Conservation (phyloP, 37 sponge, comb jelly and placozoan species). For the Eunapius fragilis region DNA sequence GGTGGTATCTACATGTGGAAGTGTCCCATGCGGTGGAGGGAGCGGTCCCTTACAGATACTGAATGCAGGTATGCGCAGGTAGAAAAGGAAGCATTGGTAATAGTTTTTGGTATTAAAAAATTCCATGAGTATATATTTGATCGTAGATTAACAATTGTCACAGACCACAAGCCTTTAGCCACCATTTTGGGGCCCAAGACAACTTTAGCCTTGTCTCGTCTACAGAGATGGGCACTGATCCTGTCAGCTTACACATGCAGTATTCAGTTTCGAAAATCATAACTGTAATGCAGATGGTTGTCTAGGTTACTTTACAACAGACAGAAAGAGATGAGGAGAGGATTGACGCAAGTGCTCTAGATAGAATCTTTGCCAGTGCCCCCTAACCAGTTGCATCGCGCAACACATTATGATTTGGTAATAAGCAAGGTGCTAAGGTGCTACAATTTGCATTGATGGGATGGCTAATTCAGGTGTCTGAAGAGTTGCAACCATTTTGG, state of each 20-base stretch:
- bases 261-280: slow-evolving; percentile 47
- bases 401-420: slow-evolving; percentile 36
- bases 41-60: background rate
- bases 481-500: slow-evolving; percentile 2
- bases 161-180: slow-evolving; percentile 36
- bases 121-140: slow-evolving; percentile 32
- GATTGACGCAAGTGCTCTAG: slow-evolving; percentile 17
- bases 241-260: slow-evolving; percentile 40
- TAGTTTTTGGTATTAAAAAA: background rate
- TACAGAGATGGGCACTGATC: slow-evolving; percentile 23
- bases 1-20: too few species aligned
- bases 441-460: slow-evolving; percentile 13
- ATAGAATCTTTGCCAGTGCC: slow-evolving; percentile 25
- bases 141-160: background rate
- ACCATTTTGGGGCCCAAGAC: slow-evolving; percentile 12
- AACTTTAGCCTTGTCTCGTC: slow-evolving; percentile 1
- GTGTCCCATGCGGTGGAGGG: too few species aligned
- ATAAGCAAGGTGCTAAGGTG: slow-evolving; percentile 51
- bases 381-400: background rate
- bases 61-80: slow-evolving; percentile 30
- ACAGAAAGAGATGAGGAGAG: background rate
- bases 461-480: slow-evolving; percentile 12
- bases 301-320: slow-evolving; percentile 41
- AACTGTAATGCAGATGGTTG: slow-evolving; percentile 54
- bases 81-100: slow-evolving; percentile 20